Percentiles rank a stretch among this genome's conserved stretches.
These are phyloP conservation scores for Eumacrocentrus americanus DNA, from an alignment of 2,888 invertebrate species.

Conservation along the genomic window DNA sequence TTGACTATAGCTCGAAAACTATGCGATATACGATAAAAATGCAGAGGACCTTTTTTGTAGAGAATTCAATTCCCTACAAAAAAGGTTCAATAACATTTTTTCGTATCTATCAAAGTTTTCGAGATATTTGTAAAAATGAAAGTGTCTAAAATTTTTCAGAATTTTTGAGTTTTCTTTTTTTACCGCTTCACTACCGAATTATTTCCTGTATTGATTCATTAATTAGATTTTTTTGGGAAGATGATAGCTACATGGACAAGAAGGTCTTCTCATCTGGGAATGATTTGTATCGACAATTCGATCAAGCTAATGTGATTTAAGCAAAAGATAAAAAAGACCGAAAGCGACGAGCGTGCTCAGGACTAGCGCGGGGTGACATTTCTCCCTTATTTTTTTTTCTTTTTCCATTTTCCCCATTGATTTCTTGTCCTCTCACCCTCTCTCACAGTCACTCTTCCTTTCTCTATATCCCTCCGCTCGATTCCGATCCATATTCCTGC, in stretches of 20 bases:
- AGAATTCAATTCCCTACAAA: too few species aligned
- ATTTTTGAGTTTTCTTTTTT: too few species aligned
- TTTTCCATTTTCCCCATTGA: neutral
- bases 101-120: too few species aligned
- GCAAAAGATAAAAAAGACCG: neutral
- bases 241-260: conserved; percentile 3
- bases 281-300: conserved; percentile 36
- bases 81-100: too few species aligned
- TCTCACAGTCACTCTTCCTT: neutral
- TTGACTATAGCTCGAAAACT: too few species aligned
- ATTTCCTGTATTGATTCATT: too few species aligned
- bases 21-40: too few species aligned
- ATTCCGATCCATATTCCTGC: neutral
- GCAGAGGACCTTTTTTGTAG: too few species aligned
- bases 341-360: conserved; percentile 26
- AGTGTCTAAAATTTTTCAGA: too few species aligned
- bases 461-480: neutral
- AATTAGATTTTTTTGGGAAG: too few species aligned
- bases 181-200: too few species aligned
- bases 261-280: neutral
- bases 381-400: neutral
- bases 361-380: conserved; percentile 23
- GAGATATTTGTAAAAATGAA: too few species aligned
- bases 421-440: conserved; percentile 4
- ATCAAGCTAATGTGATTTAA: conserved; percentile 28